These are phyloP conservation scores for Drosophila anomalata DNA, from an alignment of 2,888 invertebrate genomes.

Conservation along the genomic window DNA sequence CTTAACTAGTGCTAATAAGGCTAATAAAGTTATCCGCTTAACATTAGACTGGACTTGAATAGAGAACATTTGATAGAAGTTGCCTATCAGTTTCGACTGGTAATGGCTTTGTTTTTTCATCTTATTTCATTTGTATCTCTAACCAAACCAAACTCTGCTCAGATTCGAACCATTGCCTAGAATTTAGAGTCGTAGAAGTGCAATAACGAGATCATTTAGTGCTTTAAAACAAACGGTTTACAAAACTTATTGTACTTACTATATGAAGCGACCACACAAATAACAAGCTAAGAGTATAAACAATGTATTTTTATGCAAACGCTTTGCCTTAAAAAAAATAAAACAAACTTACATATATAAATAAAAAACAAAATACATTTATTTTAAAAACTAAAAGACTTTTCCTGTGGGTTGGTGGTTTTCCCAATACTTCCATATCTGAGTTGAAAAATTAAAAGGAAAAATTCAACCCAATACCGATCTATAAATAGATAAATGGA, in stretches of 20 bases:
- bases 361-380: slow-evolving; percentile 44
- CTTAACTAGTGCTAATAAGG: slow-evolving; percentile 32
- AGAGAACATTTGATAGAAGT: not conserved
- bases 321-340: slow-evolving; percentile 82
- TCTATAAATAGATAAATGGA: slow-evolving; percentile 28
- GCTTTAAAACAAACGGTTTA: slow-evolving; percentile 72
- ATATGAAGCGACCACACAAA: slow-evolving; percentile 36
- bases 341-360: slow-evolving; percentile 42
- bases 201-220: slow-evolving; percentile 48
- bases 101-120: not conserved
- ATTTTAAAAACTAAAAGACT: slow-evolving; percentile 42
- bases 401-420: not conserved
- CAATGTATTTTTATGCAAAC: slow-evolving; percentile 82
- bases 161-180: slow-evolving; percentile 26
- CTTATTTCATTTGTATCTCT: not conserved
- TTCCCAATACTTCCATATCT: not conserved
- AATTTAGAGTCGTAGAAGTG: slow-evolving; percentile 12
- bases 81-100: not conserved
- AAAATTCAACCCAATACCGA: too few species aligned
- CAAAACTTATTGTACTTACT: slow-evolving; percentile 49
- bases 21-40: slow-evolving; percentile 11
- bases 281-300: slow-evolving; percentile 40
- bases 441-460: not conserved
- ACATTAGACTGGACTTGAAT: slow-evolving; percentile 17
- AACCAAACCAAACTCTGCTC: not conserved